Evolutionary conservation across 2,113 vertebrate species (phyloP).

Genomic region (Campylorhamphus procurvoides): DNA sequence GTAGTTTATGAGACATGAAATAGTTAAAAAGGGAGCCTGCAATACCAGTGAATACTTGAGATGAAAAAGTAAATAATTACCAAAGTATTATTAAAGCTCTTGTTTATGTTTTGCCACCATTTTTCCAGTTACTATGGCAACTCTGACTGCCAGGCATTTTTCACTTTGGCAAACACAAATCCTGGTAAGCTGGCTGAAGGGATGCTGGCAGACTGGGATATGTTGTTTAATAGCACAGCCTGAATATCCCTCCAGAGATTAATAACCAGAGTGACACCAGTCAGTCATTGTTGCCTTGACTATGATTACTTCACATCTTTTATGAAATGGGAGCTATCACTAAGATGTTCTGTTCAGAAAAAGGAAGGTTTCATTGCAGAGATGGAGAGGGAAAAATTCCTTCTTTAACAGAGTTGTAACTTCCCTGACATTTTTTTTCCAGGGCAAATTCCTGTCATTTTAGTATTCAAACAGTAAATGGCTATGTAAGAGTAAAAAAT

Average conservation of each 20-base stretch:
- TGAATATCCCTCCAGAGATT: background rate
- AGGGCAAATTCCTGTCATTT: background rate
- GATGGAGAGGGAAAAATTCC: background rate
- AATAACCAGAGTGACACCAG: background rate
- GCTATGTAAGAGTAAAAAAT: background rate
- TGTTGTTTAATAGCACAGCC: background rate
- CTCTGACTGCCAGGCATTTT: background rate
- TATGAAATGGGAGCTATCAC: background rate
- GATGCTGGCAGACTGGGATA: background rate
- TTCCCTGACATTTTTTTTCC: background rate
- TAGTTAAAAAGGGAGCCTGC: background rate
- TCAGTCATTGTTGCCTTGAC: background rate
- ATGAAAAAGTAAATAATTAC: background rate
- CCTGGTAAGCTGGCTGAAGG: background rate
- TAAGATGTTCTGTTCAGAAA: background rate
- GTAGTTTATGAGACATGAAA: background rate
- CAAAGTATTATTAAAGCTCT: constrained; percentile 29
- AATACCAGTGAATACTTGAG: background rate
- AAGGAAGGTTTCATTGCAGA: background rate
- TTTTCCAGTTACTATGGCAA: constrained; percentile 33
- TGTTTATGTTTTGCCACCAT: constrained; percentile 5
- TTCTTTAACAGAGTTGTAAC: background rate
- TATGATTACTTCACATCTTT: background rate
- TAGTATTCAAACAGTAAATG: background rate
- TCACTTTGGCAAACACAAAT: background rate